Conservation (phyloP, 2,888 invertebrate species). For the Eilema griseolum region DNA sequence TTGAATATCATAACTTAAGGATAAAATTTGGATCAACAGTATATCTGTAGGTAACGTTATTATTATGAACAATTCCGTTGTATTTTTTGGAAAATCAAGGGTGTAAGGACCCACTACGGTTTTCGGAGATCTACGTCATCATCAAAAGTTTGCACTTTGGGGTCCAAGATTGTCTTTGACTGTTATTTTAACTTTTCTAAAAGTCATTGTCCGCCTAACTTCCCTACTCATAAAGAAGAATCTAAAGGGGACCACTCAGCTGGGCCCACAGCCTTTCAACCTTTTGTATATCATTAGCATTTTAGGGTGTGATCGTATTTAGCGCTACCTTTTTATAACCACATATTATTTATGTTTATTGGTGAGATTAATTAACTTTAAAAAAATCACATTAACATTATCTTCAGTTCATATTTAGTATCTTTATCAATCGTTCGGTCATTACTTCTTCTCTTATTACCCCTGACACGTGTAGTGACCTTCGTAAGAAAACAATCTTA, state of each 20-base stretch:
- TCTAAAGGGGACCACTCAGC: too few species aligned
- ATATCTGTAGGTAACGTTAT: too few species aligned
- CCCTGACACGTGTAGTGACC: constrained; percentile 16
- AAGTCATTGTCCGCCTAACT: too few species aligned
- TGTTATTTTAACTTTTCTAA: too few species aligned
- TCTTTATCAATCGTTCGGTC: constrained; percentile 65
- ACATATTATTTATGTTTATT: background rate
- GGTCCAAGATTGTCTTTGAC: too few species aligned
- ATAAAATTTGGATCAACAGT: background rate
- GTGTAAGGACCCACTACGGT: too few species aligned
- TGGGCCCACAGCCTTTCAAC: too few species aligned
- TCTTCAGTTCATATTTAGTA: constrained; percentile 52
- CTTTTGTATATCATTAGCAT: background rate
- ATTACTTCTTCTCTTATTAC: constrained; percentile 60
- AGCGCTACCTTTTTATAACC: background rate
- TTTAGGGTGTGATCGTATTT: background rate
- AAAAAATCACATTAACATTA: constrained; percentile 50
- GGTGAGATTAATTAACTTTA: constrained; percentile 14
- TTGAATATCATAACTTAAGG: background rate
- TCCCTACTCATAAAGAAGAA: too few species aligned
- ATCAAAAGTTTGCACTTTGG: too few species aligned
- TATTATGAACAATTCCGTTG: too few species aligned
- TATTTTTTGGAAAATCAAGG: too few species aligned
- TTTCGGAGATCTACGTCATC: too few species aligned
- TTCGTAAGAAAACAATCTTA: constrained; percentile 30